Conservation (phyloP, 2,888 invertebrate genomes). For the Heliconius charithonia region DNA sequence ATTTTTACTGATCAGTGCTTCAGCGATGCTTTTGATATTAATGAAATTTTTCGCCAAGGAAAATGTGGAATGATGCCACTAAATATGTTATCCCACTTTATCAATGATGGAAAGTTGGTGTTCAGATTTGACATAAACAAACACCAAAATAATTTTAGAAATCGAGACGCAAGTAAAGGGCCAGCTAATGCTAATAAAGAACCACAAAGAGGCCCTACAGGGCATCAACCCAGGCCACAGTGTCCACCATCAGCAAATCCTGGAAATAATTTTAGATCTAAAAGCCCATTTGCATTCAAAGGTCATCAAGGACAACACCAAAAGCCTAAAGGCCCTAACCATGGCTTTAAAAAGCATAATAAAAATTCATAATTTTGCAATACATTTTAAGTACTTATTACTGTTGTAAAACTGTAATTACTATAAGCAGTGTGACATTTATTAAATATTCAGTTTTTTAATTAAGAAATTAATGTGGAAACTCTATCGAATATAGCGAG, state of each 20-base stretch:
- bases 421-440: too few relatives aligned
- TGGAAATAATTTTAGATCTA: slow-evolving; percentile 14
- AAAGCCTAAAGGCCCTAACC: neutral
- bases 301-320: slow-evolving; percentile 4
- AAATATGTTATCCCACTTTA: slow-evolving; percentile 61
- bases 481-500: neutral
- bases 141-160: slow-evolving; percentile 48
- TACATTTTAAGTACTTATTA: neutral
- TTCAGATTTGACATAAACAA: slow-evolving; percentile 69
- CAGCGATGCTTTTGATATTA: slow-evolving; percentile 67
- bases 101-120: slow-evolving; percentile 62
- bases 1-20: slow-evolving; percentile 71
- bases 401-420: too few relatives aligned
- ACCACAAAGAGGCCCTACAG: slow-evolving; percentile 52
- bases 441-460: neutral
- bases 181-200: slow-evolving; percentile 52
- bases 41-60: slow-evolving; percentile 66
- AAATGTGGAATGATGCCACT: slow-evolving; percentile 72
- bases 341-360: slow-evolving; percentile 20
- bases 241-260: slow-evolving; percentile 50
- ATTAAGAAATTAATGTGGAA: neutral
- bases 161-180: slow-evolving; percentile 43
- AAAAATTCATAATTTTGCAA: neutral
- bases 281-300: slow-evolving; percentile 14
- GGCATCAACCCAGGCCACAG: slow-evolving; percentile 44